Percentiles rank a stretch among this genome's conserved stretches.
These are phyloP conservation scores for Botia kubotai DNA, from an alignment of 2,797 vertebrate genomes.

Conservation along the genomic window DNA sequence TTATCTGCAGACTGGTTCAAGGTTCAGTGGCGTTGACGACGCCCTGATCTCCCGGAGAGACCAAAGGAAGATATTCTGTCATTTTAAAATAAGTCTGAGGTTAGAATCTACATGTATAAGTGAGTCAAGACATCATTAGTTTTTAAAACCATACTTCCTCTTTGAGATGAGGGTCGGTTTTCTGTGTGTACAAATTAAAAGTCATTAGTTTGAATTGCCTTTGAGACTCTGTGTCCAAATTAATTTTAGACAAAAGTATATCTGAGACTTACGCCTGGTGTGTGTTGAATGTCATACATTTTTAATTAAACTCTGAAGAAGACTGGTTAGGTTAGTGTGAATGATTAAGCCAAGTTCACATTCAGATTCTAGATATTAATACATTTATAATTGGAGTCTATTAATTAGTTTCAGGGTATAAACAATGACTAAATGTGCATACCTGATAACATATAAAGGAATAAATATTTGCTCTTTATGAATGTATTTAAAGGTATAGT, in stretches of 20 bases:
- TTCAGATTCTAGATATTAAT: constrained; percentile 60
- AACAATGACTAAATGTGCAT: constrained; percentile 60
- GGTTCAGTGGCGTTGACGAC: constrained; percentile 78
- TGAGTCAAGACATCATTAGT: constrained; percentile 16
- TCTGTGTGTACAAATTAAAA: constrained; percentile 18
- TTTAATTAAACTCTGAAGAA: constrained; percentile 4
- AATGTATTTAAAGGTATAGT: too few species aligned
- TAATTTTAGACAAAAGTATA: constrained; percentile 10
- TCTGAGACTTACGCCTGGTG: constrained; percentile 3
- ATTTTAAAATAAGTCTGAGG: constrained; percentile 48
- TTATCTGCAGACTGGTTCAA: constrained; percentile 80
- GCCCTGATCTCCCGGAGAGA: constrained; percentile 73
- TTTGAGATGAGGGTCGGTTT: neutral
- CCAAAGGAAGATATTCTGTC: constrained; percentile 68
- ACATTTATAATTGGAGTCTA: constrained; percentile 62
- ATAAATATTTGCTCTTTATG: too few species aligned
- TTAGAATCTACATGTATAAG: constrained; percentile 16
- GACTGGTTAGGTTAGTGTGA: neutral
- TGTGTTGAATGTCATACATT: neutral
- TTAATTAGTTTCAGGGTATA: constrained; percentile 44
- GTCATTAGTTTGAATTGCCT: constrained; percentile 15
- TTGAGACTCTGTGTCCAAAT: constrained; percentile 14
- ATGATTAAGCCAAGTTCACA: constrained; percentile 63
- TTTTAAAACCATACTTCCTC: neutral
- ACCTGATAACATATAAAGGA: constrained; percentile 59